Evolutionary conservation across 2,888 invertebrate species (phyloP), one percentile per base, ranked within the genome.

Genomic region (Cecidostiba fungosa): DNA sequence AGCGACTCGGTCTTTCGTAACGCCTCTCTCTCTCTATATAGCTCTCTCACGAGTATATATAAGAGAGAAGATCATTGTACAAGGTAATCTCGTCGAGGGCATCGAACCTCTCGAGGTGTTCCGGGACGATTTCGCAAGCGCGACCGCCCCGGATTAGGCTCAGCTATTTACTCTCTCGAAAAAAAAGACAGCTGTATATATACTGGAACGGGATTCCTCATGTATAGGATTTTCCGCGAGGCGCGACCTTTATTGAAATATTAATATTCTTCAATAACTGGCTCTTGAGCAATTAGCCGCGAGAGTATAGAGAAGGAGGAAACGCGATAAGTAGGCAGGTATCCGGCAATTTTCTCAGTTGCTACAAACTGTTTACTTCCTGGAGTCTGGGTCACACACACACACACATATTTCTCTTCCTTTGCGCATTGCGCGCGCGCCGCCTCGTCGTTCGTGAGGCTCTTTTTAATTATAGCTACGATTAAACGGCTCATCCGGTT

Each of bases 61-160:
- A 86, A 66, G 72, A 72, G 47, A 73, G 84, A 86, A 86, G 84
- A 84, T 88, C 87, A 88, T 77, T 83, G 88, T 78, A 86, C 87
- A 86, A 88, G 88, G 87, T 88, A 78, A 89, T 85, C 85, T 66
- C 81, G 81, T 54, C 70, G 88, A 86, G 88, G 87, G 85, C 86
- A 87, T 84, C 84, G 87, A 87, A 88, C 88, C 81, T 69, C 62
- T 54, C 70, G 43, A 14, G n/a, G 19, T 23, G 81, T 85, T 85
- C 81, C 85, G 85, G 85, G 81, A 81, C n/a, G 77, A 73, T 84
- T 84, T 84, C 80, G 84, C 76, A 70, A 80, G 69, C 29, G 14
- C 43, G 47, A 29, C 29, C 80, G 59, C 43, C n/a, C 29, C 73
- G 72, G 10, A 39, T 39, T n/a, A 43, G 72, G 23, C 36, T 36